phyloP scores from a whole-genome alignment of 2,113 vertebrate species.

The Phylloscopus whistleri region DNA sequence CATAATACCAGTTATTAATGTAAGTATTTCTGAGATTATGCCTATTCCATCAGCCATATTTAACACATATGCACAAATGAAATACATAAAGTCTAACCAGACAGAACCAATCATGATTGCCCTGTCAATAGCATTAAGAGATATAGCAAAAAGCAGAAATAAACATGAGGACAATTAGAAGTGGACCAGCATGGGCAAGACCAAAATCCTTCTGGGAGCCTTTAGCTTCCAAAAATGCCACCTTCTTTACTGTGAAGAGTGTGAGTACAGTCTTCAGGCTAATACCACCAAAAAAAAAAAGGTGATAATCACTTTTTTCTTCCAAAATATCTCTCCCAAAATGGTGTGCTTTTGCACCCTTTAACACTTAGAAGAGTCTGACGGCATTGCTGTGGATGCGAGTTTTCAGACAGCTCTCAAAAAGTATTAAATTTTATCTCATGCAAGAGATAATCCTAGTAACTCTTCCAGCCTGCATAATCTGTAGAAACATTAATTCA shows the following conservation, averaged over 20 bases:
- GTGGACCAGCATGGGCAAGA: neutral
- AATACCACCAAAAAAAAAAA: neutral
- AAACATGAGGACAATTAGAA: neutral
- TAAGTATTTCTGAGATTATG: neutral
- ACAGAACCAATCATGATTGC: neutral
- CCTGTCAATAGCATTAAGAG: neutral
- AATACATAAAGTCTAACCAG: neutral
- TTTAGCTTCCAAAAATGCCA: neutral
- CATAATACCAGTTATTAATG: neutral
- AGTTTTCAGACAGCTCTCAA: neutral
- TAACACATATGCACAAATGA: neutral
- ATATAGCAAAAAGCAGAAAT: neutral
- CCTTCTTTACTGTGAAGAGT: neutral
- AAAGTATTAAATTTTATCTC: neutral
- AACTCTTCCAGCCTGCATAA: neutral
- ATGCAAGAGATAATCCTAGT: neutral
- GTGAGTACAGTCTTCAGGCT: neutral
- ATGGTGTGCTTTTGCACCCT: rapidly evolving
- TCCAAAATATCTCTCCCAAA: neutral
- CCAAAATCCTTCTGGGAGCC: neutral
- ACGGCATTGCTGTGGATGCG: neutral
- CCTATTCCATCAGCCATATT: neutral
- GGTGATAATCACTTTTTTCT: neutral
- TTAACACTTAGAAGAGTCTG: neutral
- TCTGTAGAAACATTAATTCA: neutral